These are phyloP conservation scores for Anastatus disparis DNA, from an alignment of 1,140 invertebrate species.

Conservation along the genomic window DNA sequence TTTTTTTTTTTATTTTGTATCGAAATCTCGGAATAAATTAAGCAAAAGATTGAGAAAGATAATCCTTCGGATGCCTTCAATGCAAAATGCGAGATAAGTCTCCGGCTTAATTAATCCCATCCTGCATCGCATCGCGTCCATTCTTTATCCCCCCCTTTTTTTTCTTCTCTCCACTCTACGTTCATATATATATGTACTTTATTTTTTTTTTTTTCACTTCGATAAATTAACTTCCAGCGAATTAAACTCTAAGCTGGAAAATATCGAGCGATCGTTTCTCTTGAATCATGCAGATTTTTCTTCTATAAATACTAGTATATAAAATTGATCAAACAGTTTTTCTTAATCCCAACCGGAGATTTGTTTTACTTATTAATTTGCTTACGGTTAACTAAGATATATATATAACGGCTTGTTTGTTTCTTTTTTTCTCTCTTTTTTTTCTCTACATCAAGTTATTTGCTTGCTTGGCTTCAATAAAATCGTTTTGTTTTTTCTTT, in stretches of 20 bases:
- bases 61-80: slow-evolving; percentile 36
- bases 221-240: slow-evolving; percentile 37
- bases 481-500: not conserved
- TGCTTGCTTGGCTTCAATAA: no score
- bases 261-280: slow-evolving; percentile 28
- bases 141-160: not conserved
- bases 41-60: slow-evolving; percentile 37
- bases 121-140: not conserved
- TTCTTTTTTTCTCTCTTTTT: not conserved
- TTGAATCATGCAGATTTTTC: not conserved
- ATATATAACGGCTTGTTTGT: not conserved
- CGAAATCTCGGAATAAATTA: slow-evolving; percentile 38
- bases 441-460: not conserved
- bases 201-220: no score
- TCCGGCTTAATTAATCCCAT: slow-evolving; percentile 39
- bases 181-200: no score
- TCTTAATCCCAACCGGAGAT: not conserved
- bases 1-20: slow-evolving; percentile 15
- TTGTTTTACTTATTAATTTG: not conserved
- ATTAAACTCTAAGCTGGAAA: slow-evolving; percentile 36
- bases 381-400: not conserved
- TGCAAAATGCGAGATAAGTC: slow-evolving; percentile 37
- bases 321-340: slow-evolving; percentile 11
- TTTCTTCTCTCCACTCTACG: no score
- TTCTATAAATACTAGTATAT: slow-evolving; percentile 19